phyloP scores from a whole-genome alignment of 2,888 invertebrate species.

The Polia nebulosa region DNA sequence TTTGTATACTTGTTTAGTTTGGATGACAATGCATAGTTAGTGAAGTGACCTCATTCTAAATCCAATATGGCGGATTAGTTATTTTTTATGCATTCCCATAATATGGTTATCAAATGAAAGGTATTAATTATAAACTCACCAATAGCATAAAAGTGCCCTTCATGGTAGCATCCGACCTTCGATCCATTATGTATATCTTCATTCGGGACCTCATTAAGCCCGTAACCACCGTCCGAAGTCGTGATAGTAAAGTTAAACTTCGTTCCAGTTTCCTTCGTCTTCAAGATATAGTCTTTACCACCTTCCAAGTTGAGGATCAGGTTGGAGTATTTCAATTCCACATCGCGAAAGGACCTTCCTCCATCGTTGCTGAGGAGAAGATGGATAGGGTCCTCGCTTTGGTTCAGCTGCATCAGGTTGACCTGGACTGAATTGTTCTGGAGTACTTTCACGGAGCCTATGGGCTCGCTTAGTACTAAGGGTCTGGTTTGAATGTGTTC shows the following conservation, averaged over 20 bases:
- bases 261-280: constrained; percentile 87
- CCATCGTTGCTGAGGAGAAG: constrained; percentile 84
- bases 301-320: constrained; percentile 85
- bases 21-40: too few relatives aligned
- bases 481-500: constrained; percentile 69
- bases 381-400: constrained; percentile 83
- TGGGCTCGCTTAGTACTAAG: constrained; percentile 83
- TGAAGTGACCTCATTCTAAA: too few relatives aligned
- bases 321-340: constrained; percentile 83
- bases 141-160: constrained; percentile 82
- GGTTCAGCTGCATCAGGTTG: constrained; percentile 83
- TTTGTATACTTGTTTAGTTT: too few relatives aligned
- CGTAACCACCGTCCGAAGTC: constrained; percentile 67
- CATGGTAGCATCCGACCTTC: constrained; percentile 82
- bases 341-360: constrained; percentile 81
- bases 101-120: too few relatives aligned
- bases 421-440: constrained; percentile 89
- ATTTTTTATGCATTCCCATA: too few relatives aligned
- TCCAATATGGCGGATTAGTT: too few relatives aligned
- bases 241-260: constrained; percentile 88
- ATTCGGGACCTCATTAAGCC: constrained; percentile 69
- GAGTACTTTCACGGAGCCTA: constrained; percentile 86
- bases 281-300: constrained; percentile 86
- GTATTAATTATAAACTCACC: constrained; percentile 83
- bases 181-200: constrained; percentile 71